Base-by-base conservation (phyloP, 2,797 vertebrate species). In the Myiothlypis coronata region DNA sequence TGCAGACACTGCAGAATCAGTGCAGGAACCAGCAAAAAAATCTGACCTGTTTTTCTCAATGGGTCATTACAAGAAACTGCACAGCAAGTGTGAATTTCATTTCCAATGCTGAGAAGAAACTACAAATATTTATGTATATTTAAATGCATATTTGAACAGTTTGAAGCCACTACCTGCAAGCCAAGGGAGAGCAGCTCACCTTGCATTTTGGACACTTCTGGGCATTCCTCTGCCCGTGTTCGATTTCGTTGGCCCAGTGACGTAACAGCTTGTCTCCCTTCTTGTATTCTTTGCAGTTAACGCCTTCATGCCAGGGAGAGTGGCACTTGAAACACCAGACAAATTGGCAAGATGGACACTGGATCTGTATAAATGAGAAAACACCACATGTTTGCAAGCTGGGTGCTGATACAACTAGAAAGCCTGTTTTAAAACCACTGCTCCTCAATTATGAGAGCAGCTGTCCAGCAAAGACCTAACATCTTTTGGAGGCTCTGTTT, bases 301-400 rank as follows among this genome's bases (percentile, higher is more conserved):
- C 97, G 4, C 99, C 99, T 93, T 99, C 98, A 93, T 99, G 99
- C 99, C 99, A 99, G 65, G 99, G 99, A 18, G 99, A 98, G 67
- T 99, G 99, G 98, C 99, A 99, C 97, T 99, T 99, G 97, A 99
- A 99, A 98, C 99, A 99, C 99, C 99, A 99, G 95, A 99, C 96
- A 95, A 99, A 99, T 98, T 99, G 99, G 98, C 99, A 99, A 93
- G 97, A 98, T n/a, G 98, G 98, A 97, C 99, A 99, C 98, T 99
- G 98, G 97, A 99, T 98, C 99, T 99, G 97, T 74, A 88, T 15
- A 83, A 96, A 72, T 50, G 83, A 90, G 77, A 93, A 91, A 85
- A 77, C 14, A 79, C 34, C 90, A 92, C 39, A 90, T 0, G 1
- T 90, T 93, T 87, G 57, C 85, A 94, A 92, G 49, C 12, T 35